Conservation (phyloP, 2,888 invertebrate genomes). For the Eurois occulta region DNA sequence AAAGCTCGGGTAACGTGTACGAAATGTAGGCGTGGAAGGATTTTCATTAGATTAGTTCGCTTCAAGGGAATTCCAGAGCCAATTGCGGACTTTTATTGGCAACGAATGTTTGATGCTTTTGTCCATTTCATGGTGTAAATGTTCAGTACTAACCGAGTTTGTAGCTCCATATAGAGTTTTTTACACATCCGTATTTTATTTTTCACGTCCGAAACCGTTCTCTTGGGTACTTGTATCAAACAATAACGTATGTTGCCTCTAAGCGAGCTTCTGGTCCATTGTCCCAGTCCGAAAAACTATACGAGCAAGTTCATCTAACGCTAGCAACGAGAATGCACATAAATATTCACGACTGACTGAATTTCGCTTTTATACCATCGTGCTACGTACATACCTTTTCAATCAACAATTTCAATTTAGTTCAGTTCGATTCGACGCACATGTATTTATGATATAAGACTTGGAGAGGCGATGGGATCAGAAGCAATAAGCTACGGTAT, state of each 20-base stretch:
- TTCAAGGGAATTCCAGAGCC: slow-evolving; percentile 57
- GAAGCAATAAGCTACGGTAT: slow-evolving; percentile 32
- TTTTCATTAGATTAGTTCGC: slow-evolving; percentile 63
- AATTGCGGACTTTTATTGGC: slow-evolving; percentile 59
- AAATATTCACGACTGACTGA: slow-evolving; percentile 62
- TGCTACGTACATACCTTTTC: slow-evolving; percentile 60
- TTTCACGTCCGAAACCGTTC: neutral
- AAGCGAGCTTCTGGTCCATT: slow-evolving; percentile 12
- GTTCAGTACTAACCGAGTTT: slow-evolving; percentile 4
- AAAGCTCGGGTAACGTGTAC: slow-evolving; percentile 63
- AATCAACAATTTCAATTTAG: slow-evolving; percentile 69
- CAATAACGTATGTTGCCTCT: neutral
- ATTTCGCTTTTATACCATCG: slow-evolving; percentile 58
- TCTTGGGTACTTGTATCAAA: slow-evolving; percentile 17
- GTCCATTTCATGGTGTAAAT: slow-evolving; percentile 30
- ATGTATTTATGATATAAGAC: slow-evolving; percentile 58
- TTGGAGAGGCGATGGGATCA: slow-evolving; percentile 34
- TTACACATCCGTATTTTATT: slow-evolving; percentile 9
- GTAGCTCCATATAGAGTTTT: slow-evolving; percentile 7
- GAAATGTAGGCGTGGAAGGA: slow-evolving; percentile 65
- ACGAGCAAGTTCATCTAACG: slow-evolving; percentile 51
- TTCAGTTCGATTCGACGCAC: slow-evolving; percentile 57
- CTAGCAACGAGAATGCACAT: slow-evolving; percentile 47
- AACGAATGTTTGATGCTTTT: slow-evolving; percentile 36
- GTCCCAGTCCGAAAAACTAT: slow-evolving; percentile 40